Percentiles rank a stretch among this genome's conserved stretches.
phyloP scores from a whole-genome alignment of 1,140 invertebrate genomes.

The Pollicipes pollicipes region DNA sequence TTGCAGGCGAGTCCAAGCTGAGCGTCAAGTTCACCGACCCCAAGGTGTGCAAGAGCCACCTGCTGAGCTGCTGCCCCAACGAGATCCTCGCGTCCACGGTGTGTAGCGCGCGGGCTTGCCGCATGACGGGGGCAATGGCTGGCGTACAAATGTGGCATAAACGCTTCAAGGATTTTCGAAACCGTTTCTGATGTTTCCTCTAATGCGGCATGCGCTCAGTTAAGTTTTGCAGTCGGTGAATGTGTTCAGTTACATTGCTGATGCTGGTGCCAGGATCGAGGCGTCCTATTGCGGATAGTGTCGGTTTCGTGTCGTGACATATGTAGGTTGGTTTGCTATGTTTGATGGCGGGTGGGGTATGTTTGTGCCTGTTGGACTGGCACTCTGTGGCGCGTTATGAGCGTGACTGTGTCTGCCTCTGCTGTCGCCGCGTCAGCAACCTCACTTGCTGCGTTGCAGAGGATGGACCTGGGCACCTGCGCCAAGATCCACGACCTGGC shows the following conservation, averaged over 20 bases:
- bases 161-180: too few species aligned
- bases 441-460: conserved; percentile 39
- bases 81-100: conserved; percentile 94
- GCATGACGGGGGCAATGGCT: neutral
- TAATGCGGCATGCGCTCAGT: neutral
- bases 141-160: too few species aligned
- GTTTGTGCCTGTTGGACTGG: neutral
- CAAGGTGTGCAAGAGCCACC: conserved; percentile 93
- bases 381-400: too few species aligned
- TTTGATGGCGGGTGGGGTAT: neutral
- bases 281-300: too few species aligned
- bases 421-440: too few species aligned
- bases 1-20: neutral
- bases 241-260: too few species aligned
- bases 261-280: too few species aligned
- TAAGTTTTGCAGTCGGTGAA: too few species aligned
- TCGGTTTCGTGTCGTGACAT: neutral
- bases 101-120: conserved; percentile 26
- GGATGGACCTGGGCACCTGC: conserved; percentile 95
- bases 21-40: conserved; percentile 62
- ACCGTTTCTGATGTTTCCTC: neutral
- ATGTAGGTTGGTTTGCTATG: too few species aligned
- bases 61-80: conserved; percentile 91
- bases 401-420: conserved; percentile 1
- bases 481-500: conserved; percentile 95